Evolutionary conservation across 2,888 invertebrate genomes (phyloP), one percentile per base, ranked within the genome.

Genomic region (Scrobipalpa costella): DNA sequence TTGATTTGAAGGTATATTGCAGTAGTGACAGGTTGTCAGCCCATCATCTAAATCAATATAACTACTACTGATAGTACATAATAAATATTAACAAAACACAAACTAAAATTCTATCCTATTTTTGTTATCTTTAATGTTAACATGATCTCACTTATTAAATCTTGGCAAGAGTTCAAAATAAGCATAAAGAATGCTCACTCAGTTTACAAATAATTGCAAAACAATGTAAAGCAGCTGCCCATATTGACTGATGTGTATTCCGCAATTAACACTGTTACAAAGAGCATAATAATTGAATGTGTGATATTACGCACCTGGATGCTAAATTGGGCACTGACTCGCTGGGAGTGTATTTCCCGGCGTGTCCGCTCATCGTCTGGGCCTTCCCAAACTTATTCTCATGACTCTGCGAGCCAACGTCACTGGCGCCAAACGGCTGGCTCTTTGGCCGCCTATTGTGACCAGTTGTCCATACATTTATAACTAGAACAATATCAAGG

Each of bases 391-490:
- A 96, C 83, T 95, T 96, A 79, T 95, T 95, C 72, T 92, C 92
- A 73, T 90, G 86, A 67, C 83, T 87, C 70, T 88, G 90, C 33
- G 85, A 79, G 36, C 77, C 79, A 1, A 78, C 78, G 75, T 88
- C 87, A 64, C 73, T 85, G 34, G 83, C 76, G 47, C 85, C 85
- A 67, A 90, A 88, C 17, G 90, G 91, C 68, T 91, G 90, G 69
- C 92, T 92, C 15, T 88, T 82, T 63, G 92, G 90, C 68, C 92
- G 93, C 78, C 93, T 92, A 71, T 94, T 93, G 66, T 87, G 86
- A 57, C 88, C 95, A 66, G 95, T 95, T 1, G 96, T 96, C 97
- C 97, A 97, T 33, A 97, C 96, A 90, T 96, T 96, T 70, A 96
- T 96, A 77, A 96, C 96, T 96, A 73, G 62, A 88, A 85, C 19